Conservation (phyloP, 2,113 vertebrate genomes). For the Catharus minimus region DNA sequence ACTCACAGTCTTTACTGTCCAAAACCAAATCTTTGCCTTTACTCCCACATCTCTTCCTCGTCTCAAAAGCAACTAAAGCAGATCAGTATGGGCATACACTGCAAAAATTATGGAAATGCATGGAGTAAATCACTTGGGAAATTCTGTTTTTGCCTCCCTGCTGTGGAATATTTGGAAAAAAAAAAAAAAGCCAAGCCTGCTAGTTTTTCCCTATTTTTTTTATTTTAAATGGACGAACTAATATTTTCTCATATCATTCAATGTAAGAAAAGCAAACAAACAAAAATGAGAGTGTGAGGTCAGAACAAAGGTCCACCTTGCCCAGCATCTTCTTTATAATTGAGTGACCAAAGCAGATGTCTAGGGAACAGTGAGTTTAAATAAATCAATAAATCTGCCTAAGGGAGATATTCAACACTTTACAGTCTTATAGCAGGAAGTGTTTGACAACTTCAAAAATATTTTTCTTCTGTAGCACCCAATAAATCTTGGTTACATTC, state of each 20-base stretch:
- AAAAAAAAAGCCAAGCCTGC: background rate
- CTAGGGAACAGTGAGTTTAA: constrained; percentile 27
- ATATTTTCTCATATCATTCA: background rate
- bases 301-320: background rate
- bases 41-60: background rate
- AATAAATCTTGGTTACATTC: constrained; percentile 18
- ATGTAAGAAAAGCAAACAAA: constrained; percentile 30
- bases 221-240: background rate
- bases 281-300: background rate
- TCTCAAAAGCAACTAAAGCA: background rate
- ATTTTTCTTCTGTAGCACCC: constrained; percentile 26
- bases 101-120: background rate
- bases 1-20: background rate
- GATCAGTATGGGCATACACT: background rate
- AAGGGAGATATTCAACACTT: constrained; percentile 47
- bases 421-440: constrained; percentile 30
- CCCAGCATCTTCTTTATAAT: background rate
- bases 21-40: background rate
- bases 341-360: constrained; percentile 48
- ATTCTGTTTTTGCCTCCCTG: background rate
- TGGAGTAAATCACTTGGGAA: background rate
- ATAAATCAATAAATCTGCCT: constrained; percentile 49
- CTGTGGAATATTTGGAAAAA: background rate
- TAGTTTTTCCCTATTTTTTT: background rate
- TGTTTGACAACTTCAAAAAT: constrained; percentile 51